Base-by-base conservation (phyloP, 2,888 invertebrate species). In the Chironomus riparius region DNA sequence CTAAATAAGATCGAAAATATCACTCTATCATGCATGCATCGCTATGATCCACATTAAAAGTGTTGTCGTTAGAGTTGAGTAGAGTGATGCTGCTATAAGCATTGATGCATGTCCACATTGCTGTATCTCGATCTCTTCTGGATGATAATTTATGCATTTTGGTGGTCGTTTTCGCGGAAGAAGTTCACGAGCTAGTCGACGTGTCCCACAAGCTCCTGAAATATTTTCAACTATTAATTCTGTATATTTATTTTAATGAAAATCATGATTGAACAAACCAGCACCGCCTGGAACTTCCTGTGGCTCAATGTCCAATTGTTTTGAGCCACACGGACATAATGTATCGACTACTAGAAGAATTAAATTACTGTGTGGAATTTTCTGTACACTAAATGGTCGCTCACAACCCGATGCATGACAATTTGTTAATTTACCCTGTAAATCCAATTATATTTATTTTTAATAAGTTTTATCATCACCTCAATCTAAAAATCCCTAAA, bases 311-410 rank as follows among this genome's bases (percentile, higher is more conserved):
- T 92, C 92, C 78, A 94, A 86, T 81, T 92, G 91, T 83, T 94
- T 94, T 81, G 91, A 92, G 78, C 94, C 94, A 84, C 94, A 95
- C 71, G 94, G 94, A 82, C 94, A 94, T 79, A 93, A 85, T 22
- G 93, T 94, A 83, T 95, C 94, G 80, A 95, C 94, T 78, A 94
- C 95, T 78, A 95, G 86, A 78, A 95, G 86, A 80, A 95, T 93
- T 80, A 95, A 86, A 86, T 95, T 95, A 81, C 94, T 95, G 83
- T 93, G 92, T 70, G 91, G 93, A 81, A 95, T 93, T 85, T 94
- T 94, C 82, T 95, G 94, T 76, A 95, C 94, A 85, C 94, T 95
- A 85, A 95, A 95, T 28, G 94, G 94, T 81, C 95, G 91, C 83
- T 94, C 94, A 82, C 95, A 95, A 78, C 93, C 94, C 62, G 92